Evolutionary conservation across 1,140 invertebrate genomes (phyloP).

Genomic region (Halictus rubicundus): DNA sequence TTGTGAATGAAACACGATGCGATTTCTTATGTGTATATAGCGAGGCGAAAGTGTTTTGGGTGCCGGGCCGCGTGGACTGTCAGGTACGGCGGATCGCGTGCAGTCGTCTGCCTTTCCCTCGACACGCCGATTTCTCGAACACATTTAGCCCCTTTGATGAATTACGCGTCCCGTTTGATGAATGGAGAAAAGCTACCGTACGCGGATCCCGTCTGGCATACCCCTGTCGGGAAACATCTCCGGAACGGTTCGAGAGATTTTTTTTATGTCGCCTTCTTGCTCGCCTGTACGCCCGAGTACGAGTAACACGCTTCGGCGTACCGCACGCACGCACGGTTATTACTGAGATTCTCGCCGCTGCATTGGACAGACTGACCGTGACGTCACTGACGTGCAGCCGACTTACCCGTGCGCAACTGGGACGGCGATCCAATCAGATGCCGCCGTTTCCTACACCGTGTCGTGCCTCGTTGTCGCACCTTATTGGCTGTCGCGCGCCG

Average conservation of each 20-base stretch:
- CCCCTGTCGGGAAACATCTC: constrained; percentile 25
- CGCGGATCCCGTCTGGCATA: constrained; percentile 18
- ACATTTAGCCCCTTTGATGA: constrained; percentile 17
- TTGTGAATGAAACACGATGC: constrained; percentile 68
- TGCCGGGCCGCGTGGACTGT: constrained; percentile 58
- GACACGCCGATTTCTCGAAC: constrained; percentile 22
- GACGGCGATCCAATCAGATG: constrained; percentile 24
- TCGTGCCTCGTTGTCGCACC: not conserved
- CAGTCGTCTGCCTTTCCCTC: constrained; percentile 38
- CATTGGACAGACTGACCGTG: constrained; percentile 44
- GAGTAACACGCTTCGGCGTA: constrained; percentile 30
- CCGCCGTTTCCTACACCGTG: not conserved
- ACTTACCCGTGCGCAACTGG: constrained; percentile 41
- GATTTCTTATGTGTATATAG: constrained; percentile 56
- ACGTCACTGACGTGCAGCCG: constrained; percentile 40
- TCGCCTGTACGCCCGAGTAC: constrained; percentile 45
- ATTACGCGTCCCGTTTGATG: not conserved
- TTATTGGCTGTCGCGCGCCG: constrained; percentile 22
- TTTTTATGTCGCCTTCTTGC: constrained; percentile 15
- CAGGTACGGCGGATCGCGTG: constrained; percentile 50
- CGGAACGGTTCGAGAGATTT: constrained; percentile 20
- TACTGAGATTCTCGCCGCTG: constrained; percentile 15
- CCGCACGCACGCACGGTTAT: constrained; percentile 34
- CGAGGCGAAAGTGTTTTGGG: constrained; percentile 58
- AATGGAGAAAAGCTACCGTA: constrained; percentile 9